These are phyloP conservation scores for Hydrocynus forskahlii DNA, from an alignment of 2,797 vertebrate genomes.

Conservation along the genomic window DNA sequence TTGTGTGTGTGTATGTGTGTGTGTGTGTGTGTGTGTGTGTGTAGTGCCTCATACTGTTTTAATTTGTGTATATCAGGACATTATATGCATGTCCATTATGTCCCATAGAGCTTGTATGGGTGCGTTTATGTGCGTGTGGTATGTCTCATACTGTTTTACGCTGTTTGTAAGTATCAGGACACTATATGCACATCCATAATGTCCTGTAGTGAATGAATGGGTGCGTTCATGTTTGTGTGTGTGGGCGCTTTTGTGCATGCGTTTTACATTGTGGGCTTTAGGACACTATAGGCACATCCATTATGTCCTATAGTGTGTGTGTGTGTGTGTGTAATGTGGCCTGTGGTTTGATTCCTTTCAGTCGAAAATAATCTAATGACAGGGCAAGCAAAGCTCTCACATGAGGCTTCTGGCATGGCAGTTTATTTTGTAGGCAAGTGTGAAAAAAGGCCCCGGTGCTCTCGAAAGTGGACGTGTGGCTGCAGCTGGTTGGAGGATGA, in stretches of 20 bases:
- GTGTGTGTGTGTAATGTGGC: constrained; percentile 52
- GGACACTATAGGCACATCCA: no score
- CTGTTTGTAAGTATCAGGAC: neutral
- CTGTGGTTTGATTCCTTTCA: constrained; percentile 43
- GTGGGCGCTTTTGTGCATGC: no score
- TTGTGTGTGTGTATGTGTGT: no score
- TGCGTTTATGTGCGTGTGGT: constrained; percentile 4
- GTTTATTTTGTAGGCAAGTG: constrained; percentile 54
- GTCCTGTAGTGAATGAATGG: no score
- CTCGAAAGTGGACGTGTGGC: constrained; percentile 39
- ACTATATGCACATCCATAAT: no score
- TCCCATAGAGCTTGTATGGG: no score
- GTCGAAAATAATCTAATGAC: constrained; percentile 62
- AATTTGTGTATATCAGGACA: no score
- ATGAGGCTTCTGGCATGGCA: constrained; percentile 53
- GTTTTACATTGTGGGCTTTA: no score
- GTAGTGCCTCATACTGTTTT: no score
- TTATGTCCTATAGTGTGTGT: constrained; percentile 11
- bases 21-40: no score
- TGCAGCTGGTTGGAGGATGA: constrained; percentile 42
- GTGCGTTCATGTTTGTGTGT: no score
- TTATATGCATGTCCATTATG: no score
- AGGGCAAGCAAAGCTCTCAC: constrained; percentile 38
- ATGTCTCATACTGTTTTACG: neutral
- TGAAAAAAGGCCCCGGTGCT: constrained; percentile 12